A percentile compares a stretch with the other conserved stretches of the same genome.
These are phyloP conservation scores for Drepanosiphum platanoidis DNA, from an alignment of 2,888 invertebrate genomes.

Conservation along the genomic window DNA sequence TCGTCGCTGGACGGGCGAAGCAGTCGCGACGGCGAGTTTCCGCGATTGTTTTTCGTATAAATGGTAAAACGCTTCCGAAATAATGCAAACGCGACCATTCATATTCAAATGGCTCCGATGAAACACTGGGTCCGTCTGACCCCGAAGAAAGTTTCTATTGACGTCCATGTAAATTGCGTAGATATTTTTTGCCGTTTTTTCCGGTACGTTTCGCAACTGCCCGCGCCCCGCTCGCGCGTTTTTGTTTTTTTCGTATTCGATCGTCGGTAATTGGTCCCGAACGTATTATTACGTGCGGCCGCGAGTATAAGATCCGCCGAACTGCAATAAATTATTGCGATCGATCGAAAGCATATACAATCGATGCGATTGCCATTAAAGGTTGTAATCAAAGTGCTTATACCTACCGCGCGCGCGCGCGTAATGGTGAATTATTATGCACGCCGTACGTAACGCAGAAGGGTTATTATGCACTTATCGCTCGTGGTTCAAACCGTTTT, in stretches of 20 bases:
- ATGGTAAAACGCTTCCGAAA: slow-evolving; percentile 1
- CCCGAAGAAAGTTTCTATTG: not conserved
- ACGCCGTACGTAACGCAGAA: not conserved
- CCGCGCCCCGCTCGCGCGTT: not conserved
- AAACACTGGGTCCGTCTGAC: not conserved
- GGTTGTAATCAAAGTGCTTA: not conserved
- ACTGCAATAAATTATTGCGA: too few relatives aligned
- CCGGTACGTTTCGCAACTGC: not conserved
- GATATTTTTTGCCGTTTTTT: not conserved
- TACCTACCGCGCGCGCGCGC: not conserved
- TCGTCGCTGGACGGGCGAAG: not conserved
- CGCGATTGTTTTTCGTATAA: slow-evolving; percentile 25
- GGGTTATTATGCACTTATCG: slow-evolving; percentile 8
- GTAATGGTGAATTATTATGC: not conserved
- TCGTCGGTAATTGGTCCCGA: not conserved
- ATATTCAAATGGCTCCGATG: slow-evolving; percentile 14
- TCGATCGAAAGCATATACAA: not conserved
- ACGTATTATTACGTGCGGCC: not conserved
- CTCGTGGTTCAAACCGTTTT: not conserved
- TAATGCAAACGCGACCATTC: not conserved
- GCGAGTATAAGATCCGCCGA: not conserved
- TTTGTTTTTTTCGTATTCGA: not conserved
- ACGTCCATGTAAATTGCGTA: not conserved
- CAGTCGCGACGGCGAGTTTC: not conserved
- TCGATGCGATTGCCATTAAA: not conserved